Evolutionary conservation across 2,113 vertebrate species (phyloP).

Genomic region (Pavo muticus): DNA sequence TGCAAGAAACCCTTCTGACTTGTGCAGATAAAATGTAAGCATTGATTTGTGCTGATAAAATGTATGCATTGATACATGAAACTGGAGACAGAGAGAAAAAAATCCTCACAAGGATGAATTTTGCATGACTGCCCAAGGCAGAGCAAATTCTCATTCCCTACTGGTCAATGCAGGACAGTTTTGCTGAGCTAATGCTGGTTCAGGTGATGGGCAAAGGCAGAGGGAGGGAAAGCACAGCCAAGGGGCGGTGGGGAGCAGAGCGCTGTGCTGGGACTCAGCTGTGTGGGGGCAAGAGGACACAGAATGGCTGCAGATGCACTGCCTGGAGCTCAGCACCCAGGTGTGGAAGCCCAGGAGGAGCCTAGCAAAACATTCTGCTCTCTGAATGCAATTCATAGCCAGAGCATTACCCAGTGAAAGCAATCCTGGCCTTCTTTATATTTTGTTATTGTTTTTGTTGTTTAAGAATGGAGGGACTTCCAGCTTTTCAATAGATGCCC

Average conservation of each 20-base stretch:
- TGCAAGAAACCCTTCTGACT: neutral
- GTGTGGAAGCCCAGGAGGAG: neutral
- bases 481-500: neutral
- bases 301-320: neutral
- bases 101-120: neutral
- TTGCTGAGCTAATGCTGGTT: neutral
- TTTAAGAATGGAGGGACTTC: neutral
- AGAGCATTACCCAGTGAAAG: neutral
- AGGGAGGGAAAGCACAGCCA: neutral
- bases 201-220: neutral
- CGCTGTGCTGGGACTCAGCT: neutral
- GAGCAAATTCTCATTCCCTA: neutral
- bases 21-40: neutral
- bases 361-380: neutral
- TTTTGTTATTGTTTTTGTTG: neutral
- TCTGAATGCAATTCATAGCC: neutral
- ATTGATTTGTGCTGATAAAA: neutral
- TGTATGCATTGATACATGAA: neutral
- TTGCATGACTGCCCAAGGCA: neutral
- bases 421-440: neutral
- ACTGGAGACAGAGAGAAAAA: neutral
- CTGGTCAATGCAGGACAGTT: neutral
- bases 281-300: neutral
- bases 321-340: neutral
- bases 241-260: accelerated